These are phyloP conservation scores for Allygus modestus DNA, from an alignment of 2,888 invertebrate genomes.

Conservation along the genomic window DNA sequence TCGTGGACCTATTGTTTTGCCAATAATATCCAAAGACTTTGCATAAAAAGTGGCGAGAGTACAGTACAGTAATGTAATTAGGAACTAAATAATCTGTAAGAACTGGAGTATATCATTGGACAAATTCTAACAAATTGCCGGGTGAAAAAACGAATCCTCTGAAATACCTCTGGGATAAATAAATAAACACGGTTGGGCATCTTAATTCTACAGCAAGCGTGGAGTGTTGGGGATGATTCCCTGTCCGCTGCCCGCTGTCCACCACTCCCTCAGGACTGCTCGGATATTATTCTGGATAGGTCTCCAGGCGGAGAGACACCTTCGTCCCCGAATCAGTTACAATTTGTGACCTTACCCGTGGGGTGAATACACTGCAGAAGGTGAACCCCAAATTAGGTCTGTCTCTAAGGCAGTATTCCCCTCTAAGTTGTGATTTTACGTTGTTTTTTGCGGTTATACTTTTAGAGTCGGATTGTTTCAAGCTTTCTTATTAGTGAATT, in stretches of 20 bases:
- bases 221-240: not conserved
- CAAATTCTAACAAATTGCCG: not conserved
- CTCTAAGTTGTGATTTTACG: not conserved
- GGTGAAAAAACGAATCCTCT: not conserved
- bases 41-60: no score
- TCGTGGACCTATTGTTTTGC: no score
- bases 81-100: no score
- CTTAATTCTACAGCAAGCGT: conserved; percentile 12
- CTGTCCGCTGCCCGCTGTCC: not conserved
- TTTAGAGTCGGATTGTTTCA: no score
- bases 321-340: conserved; percentile 32
- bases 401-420: not conserved
- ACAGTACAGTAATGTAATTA: no score
- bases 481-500: no score
- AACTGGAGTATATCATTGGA: no score
- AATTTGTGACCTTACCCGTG: not conserved
- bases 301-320: conserved; percentile 14
- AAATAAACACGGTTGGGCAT: conserved; percentile 14
- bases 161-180: conserved; percentile 24
- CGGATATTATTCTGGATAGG: conserved; percentile 37
- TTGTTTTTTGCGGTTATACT: no score
- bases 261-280: not conserved
- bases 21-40: no score
- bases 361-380: conserved; percentile 11
- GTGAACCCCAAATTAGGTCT: conserved; percentile 7